Percentiles rank a stretch among this genome's conserved stretches.
phyloP scores from a whole-genome alignment of 2,113 vertebrate genomes.

The Semicossyphus pulcher region DNA sequence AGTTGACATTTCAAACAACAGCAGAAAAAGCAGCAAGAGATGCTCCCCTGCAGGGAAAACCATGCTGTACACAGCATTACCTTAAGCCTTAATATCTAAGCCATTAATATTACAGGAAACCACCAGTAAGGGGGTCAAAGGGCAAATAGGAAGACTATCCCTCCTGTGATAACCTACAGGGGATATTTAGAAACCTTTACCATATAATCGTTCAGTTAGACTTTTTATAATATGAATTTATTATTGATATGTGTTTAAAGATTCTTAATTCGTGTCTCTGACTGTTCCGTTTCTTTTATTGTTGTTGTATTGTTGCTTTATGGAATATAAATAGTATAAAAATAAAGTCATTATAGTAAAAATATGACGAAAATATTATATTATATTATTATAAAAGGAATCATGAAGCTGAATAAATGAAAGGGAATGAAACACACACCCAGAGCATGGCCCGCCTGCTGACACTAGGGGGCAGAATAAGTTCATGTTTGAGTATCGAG shows the following conservation, averaged over 20 bases:
- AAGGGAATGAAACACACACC: neutral
- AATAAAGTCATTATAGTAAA: too few relatives aligned
- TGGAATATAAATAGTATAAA: too few relatives aligned
- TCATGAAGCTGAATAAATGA: neutral
- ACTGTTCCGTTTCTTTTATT: too few relatives aligned
- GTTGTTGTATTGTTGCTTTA: too few relatives aligned
- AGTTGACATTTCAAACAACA: neutral
- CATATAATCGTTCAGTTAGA: too few relatives aligned
- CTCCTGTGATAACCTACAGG: neutral
- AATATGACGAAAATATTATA: too few relatives aligned
- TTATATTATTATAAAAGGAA: too few relatives aligned
- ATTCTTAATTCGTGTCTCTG: too few relatives aligned
- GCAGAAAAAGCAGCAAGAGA: neutral
- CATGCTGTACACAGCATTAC: neutral
- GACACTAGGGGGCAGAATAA: slow-evolving; percentile 75
- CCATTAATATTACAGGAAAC: neutral
- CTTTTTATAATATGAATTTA: too few relatives aligned
- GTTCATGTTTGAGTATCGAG: slow-evolving; percentile 21
- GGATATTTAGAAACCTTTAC: too few relatives aligned
- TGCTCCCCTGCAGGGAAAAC: neutral
- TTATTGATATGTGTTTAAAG: too few relatives aligned
- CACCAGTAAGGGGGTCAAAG: neutral
- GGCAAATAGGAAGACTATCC: neutral
- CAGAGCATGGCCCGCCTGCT: fast-evolving
- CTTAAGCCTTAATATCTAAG: neutral